Conservation (phyloP, 2,113 vertebrate genomes). For the Centropus unirufus region DNA sequence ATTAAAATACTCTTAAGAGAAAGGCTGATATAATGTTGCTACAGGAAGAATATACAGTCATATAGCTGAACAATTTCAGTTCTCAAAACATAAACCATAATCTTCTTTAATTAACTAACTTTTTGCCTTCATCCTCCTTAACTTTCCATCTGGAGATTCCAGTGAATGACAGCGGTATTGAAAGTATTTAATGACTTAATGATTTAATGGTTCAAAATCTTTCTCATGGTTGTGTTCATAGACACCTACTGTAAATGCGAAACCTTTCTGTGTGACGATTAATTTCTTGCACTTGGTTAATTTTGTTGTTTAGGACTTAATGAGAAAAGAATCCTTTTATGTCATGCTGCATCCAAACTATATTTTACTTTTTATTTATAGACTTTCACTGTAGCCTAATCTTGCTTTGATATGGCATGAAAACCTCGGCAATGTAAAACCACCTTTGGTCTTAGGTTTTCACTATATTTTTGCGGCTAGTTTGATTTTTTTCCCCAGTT, state of each 20-base stretch:
- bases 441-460: neutral
- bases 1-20: neutral
- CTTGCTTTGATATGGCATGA: neutral
- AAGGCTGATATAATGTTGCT: neutral
- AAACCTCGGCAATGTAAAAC: neutral
- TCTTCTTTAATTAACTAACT: neutral
- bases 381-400: neutral
- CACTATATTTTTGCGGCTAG: neutral
- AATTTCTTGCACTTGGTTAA: neutral
- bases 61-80: neutral
- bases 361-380: neutral
- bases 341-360: neutral
- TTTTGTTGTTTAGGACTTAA: neutral
- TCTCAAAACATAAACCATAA: neutral
- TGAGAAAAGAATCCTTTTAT: neutral
- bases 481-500: neutral
- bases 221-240: neutral
- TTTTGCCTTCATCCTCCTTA: neutral
- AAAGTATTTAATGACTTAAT: neutral
- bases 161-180: neutral
- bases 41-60: neutral
- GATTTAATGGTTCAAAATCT: neutral
- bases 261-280: neutral
- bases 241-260: neutral
- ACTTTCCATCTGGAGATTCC: slow-evolving; percentile 1